Percentiles rank a stretch among this genome's conserved stretches.
These are phyloP conservation scores for Gymnoscelis rufifasciata DNA, from an alignment of 2,888 invertebrate species.

Conservation along the genomic window DNA sequence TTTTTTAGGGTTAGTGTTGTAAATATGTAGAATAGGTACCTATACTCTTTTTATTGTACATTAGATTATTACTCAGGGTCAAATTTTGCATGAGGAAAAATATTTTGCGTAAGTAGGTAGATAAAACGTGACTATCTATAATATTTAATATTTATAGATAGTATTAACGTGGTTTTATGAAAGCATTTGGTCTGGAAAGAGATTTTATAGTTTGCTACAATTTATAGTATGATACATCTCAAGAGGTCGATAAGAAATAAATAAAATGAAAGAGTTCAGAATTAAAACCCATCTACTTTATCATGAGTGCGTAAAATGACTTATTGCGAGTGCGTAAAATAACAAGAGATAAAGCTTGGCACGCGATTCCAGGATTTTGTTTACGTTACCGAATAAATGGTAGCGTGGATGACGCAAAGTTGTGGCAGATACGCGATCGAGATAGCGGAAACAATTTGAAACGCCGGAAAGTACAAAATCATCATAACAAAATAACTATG, in stretches of 20 bases:
- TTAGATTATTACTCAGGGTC: too few relatives aligned
- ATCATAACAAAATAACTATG: constrained; percentile 13
- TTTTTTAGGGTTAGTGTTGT: constrained; percentile 11
- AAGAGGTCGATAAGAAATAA: too few relatives aligned
- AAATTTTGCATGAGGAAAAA: too few relatives aligned
- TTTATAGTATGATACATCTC: too few relatives aligned
- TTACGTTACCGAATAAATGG: constrained; percentile 34
- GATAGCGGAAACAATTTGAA: constrained; percentile 43
- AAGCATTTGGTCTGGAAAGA: too few relatives aligned
- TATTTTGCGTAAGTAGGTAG: too few relatives aligned
- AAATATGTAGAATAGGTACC: not conserved
- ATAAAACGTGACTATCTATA: too few relatives aligned
- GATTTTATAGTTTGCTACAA: too few relatives aligned
- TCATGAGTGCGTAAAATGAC: constrained; percentile 15
- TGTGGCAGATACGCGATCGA: constrained; percentile 29
- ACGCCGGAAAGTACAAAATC: constrained; percentile 30
- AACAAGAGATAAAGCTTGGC: constrained; percentile 25
- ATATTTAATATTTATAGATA: too few relatives aligned
- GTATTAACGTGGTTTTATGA: too few relatives aligned
- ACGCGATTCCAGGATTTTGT: constrained; percentile 33
- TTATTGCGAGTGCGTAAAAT: not conserved
- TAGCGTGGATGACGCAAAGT: constrained; percentile 43
- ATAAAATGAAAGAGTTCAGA: not conserved
- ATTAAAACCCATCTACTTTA: constrained; percentile 5
- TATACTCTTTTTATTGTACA: too few relatives aligned